phyloP scores from a whole-genome alignment of 2,888 invertebrate genomes.

The Caenorhabditis sinica region DNA sequence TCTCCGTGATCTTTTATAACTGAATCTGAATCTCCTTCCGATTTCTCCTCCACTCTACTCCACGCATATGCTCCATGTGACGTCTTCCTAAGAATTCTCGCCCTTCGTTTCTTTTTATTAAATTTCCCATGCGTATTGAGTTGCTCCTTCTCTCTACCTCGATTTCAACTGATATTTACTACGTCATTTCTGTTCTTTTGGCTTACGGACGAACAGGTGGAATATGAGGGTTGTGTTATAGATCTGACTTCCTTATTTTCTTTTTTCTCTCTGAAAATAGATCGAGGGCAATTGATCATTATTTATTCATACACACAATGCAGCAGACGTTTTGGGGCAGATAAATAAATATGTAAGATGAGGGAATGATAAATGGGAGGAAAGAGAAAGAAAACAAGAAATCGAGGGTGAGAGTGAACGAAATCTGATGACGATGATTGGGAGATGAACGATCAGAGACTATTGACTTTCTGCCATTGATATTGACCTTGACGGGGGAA shows the following conservation, averaged over 20 bases:
- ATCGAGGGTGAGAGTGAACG: constrained; percentile 23
- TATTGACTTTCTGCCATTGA: constrained; percentile 17
- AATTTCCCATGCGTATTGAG: constrained; percentile 25
- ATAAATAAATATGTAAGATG: constrained; percentile 26
- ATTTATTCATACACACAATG: constrained; percentile 11
- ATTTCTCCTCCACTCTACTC: constrained; percentile 17
- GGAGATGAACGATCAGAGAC: constrained; percentile 60
- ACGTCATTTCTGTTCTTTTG: constrained; percentile 16
- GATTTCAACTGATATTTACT: constrained; percentile 8
- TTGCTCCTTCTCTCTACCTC: neutral
- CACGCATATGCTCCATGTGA: neutral
- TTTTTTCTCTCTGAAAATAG: neutral
- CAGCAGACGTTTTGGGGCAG: constrained; percentile 6
- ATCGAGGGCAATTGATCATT: constrained; percentile 7
- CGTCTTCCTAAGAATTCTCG: constrained; percentile 13
- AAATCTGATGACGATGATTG: constrained; percentile 45
- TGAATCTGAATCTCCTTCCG: neutral
- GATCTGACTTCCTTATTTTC: neutral
- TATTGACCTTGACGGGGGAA: constrained; percentile 1
- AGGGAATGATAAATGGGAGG: constrained; percentile 32
- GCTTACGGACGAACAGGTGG: neutral
- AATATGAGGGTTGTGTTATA: neutral
- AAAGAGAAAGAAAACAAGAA: constrained; percentile 14
- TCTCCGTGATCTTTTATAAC: no score
- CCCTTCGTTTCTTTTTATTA: constrained; percentile 8